These are phyloP conservation scores for Acanthurus tractus DNA, from an alignment of 2,797 vertebrate species.

Conservation along the genomic window DNA sequence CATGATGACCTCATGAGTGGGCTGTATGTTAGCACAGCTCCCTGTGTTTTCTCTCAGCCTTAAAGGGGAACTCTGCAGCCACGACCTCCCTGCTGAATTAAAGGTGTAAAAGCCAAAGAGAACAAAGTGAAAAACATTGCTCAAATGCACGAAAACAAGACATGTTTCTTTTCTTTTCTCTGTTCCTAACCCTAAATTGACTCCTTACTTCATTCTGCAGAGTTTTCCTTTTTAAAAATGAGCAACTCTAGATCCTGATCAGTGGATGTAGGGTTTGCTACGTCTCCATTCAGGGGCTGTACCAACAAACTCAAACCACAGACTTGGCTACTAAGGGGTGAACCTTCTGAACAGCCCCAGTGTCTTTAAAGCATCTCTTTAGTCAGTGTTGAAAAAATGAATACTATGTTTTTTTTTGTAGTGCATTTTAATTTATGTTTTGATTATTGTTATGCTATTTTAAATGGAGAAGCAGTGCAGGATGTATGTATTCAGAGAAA, in stretches of 20 bases:
- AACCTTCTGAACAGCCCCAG: conserved; percentile 35
- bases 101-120: conserved; percentile 65
- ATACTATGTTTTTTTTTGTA: conserved; percentile 64
- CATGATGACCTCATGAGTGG: conserved; percentile 50
- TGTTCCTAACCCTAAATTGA: background rate
- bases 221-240: conserved; percentile 44
- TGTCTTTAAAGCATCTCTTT: conserved; percentile 76
- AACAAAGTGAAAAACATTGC: conserved; percentile 3
- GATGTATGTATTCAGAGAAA: conserved; percentile 79
- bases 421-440: conserved; percentile 87
- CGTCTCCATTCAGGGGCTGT: conserved; percentile 40
- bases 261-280: conserved; percentile 5
- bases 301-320: conserved; percentile 50
- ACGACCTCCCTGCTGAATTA: background rate
- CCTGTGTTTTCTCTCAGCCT: conserved; percentile 39
- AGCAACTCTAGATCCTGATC: conserved; percentile 13
- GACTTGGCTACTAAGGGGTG: conserved; percentile 49
- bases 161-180: conserved; percentile 8
- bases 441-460: conserved; percentile 82
- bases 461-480: conserved; percentile 76
- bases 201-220: conserved; percentile 45
- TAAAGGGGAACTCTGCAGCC: conserved; percentile 60
- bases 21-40: conserved; percentile 62
- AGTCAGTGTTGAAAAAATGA: conserved; percentile 75
- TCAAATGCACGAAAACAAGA: conserved; percentile 13